Base-by-base conservation (phyloP, 1,140 invertebrate genomes). In the Aphelenchoides fujianensis region DNA sequence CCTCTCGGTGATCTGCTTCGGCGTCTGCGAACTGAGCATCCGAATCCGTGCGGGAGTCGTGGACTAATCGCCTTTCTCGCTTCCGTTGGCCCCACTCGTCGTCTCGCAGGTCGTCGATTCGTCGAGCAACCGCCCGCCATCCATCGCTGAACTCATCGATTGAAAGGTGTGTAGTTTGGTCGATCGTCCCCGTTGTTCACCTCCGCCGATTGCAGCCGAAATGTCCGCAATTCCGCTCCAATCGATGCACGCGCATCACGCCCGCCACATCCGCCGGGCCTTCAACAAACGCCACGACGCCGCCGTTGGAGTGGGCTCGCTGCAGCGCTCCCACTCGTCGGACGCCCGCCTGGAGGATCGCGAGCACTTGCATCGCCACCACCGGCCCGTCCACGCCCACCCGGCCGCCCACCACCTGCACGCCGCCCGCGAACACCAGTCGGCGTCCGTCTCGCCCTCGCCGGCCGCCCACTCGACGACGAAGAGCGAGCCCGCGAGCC, bases 201-300 rank as follows among this genome's bases (percentile, higher is more conserved):
- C n/a, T n/a, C n/a, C n/a, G n/a, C n/a, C n/a, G n/a, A n/a, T n/a
- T n/a, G n/a, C n/a, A n/a, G n/a, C 41, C 12, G 41, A 48, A 48
- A 48, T 48, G 41, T 48, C 41, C 41, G 41, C 41, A 48, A 48
- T 48, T 48, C 41, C 41, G 23, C 12, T 48, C 12, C 41, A 48
- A 48, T 48, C 41, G 23, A 48, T 48, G 41, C 12, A 48, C 41
- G 41, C 41, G 12, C 12, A 48, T 16, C 41, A 48, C 23, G 41
- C 23, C 41, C 12, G 23, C 12, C 12, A 48, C 23, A 23, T 48
- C 23, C 41, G 41, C 23, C 41, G 41, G 23, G 41, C 41, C 41
- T 48, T 48, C 41, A 48, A 48, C 41, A 48, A 48, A 48, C 41
- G 41, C 23, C 41, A 48, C 41, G 41, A 48, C 41, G 41, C 41